Percentiles rank a stretch among this genome's conserved stretches.
These are phyloP conservation scores for Geodia barretti DNA, from an alignment of 37 sponge, comb jelly and placozoan species.

Conservation along the genomic window DNA sequence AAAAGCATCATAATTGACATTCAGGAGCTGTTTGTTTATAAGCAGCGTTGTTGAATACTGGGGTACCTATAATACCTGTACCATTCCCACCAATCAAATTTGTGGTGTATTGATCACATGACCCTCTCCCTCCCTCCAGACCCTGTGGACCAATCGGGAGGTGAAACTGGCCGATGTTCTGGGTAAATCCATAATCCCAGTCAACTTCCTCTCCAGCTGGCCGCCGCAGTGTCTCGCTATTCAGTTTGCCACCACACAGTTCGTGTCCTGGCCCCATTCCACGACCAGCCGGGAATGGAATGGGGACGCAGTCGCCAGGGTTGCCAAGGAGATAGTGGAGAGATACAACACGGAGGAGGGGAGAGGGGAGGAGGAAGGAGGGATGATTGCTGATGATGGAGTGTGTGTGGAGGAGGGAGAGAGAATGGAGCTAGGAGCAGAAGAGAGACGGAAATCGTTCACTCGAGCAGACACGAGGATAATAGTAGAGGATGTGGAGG, in stretches of 20 bases:
- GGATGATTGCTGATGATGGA: background rate
- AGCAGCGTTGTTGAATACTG: too few relatives aligned
- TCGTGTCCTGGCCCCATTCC: constrained; percentile 19
- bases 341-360: background rate
- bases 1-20: too few relatives aligned
- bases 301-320: background rate
- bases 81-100: too few relatives aligned
- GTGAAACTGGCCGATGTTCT: constrained; percentile 86
- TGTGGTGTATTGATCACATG: too few relatives aligned
- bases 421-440: background rate
- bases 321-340: background rate
- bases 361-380: background rate
- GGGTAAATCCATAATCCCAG: constrained; percentile 74
- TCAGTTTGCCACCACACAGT: constrained; percentile 91
- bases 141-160: constrained; percentile 89
- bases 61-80: too few relatives aligned
- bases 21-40: too few relatives aligned
- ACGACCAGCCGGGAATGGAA: background rate
- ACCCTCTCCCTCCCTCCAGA: constrained; percentile 17
- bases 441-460: background rate
- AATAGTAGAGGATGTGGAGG: background rate
- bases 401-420: background rate
- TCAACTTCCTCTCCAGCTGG: constrained; percentile 74
- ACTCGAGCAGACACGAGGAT: background rate
- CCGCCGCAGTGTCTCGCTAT: constrained; percentile 89